These are phyloP conservation scores for Euwallacea similis DNA, from an alignment of 1,140 invertebrate species.

Conservation along the genomic window DNA sequence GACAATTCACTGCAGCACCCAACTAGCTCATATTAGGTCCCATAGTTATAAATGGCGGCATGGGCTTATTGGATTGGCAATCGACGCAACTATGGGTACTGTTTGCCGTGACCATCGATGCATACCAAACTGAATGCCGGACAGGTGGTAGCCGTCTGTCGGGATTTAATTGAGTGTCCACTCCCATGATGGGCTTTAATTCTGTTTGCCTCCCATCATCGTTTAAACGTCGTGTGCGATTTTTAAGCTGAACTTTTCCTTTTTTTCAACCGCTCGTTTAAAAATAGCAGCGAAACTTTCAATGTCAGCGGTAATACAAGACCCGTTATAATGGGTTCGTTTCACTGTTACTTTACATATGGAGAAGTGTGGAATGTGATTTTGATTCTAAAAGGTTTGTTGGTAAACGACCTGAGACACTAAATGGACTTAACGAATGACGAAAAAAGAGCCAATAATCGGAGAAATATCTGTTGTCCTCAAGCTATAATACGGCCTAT, in stretches of 20 bases:
- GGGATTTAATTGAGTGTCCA: constrained; percentile 9
- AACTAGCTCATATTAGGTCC: too few relatives aligned
- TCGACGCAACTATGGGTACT: background rate
- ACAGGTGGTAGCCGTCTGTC: constrained; percentile 8
- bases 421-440: too few relatives aligned
- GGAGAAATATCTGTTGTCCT: too few relatives aligned
- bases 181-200: background rate
- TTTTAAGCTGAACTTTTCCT: background rate
- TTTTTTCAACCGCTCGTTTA: background rate
- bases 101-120: constrained; percentile 6
- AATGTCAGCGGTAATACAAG: background rate
- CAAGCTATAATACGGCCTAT: too few relatives aligned
- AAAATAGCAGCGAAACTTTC: constrained; percentile 2
- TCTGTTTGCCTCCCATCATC: background rate
- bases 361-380: too few relatives aligned
- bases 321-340: constrained; percentile 2
- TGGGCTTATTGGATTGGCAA: constrained; percentile 4
- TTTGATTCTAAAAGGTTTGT: too few relatives aligned
- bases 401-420: too few relatives aligned
- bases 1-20: too few relatives aligned
- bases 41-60: background rate
- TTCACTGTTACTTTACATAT: background rate
- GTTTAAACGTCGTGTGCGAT: too few relatives aligned
- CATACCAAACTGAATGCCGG: constrained; percentile 1
- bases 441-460: too few relatives aligned